Conservation (phyloP, 1,140 invertebrate genomes). For the Acyrthosiphon pisum region DNA sequence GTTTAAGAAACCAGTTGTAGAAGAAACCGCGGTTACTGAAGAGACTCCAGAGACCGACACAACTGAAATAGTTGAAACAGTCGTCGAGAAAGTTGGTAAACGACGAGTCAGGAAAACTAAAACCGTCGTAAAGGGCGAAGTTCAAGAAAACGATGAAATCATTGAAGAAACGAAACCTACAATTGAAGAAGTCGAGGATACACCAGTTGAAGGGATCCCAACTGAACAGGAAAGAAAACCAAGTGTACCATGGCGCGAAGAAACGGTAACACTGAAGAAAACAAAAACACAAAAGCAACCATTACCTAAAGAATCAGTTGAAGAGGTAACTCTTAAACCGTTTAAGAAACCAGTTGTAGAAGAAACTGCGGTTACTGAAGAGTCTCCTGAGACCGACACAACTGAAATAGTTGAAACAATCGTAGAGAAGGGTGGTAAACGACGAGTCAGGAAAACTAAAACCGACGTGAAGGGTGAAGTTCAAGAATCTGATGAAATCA, state of each 20-base stretch:
- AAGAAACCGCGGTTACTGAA: background rate
- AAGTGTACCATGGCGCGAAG: slow-evolving; percentile 57
- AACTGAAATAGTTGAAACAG: background rate
- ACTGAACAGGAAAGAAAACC: slow-evolving; percentile 15
- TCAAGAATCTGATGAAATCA: no score
- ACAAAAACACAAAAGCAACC: slow-evolving; percentile 59
- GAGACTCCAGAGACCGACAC: background rate
- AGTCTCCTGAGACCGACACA: background rate
- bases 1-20: background rate
- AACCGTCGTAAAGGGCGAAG: background rate
- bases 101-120: background rate
- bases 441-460: slow-evolving; percentile 53
- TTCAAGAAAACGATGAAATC: background rate
- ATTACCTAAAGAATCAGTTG: background rate
- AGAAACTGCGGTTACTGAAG: background rate
- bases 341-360: background rate
- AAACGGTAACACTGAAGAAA: slow-evolving; percentile 58
- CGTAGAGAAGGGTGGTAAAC: background rate
- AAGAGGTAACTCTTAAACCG: background rate
- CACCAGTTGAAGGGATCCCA: background rate
- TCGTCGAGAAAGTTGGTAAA: background rate
- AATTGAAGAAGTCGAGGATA: background rate
- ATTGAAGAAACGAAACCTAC: background rate
- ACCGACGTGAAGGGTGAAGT: background rate
- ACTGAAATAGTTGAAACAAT: background rate